These are phyloP conservation scores for Trichopoda pennipes DNA, from an alignment of 2,888 invertebrate genomes.

Conservation along the genomic window DNA sequence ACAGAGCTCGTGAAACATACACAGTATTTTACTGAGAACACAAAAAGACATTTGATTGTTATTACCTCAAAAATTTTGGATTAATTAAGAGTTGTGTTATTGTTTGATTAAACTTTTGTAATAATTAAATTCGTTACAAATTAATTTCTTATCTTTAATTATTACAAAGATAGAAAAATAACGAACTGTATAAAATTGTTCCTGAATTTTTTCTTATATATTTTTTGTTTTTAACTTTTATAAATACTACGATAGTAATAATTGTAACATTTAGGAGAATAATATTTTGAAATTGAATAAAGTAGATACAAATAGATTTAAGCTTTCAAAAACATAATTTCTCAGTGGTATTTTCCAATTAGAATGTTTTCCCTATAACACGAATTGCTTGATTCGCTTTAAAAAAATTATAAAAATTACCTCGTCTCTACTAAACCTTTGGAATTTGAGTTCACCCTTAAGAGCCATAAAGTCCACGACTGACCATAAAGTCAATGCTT, in stretches of 20 bases:
- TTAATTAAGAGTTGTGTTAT: background rate
- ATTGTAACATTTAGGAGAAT: conserved; percentile 30
- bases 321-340: conserved; percentile 15
- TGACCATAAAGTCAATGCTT: too few species aligned
- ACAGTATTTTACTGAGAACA: background rate
- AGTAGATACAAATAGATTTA: conserved; percentile 37
- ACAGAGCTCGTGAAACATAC: conserved; percentile 8
- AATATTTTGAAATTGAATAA: conserved; percentile 36
- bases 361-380: too few species aligned
- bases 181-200: background rate
- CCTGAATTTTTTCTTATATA: background rate
- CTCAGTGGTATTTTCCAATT: too few species aligned
- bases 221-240: conserved; percentile 16
- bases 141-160: too few species aligned
- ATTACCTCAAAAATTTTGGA: background rate
- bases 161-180: too few species aligned
- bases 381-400: too few species aligned
- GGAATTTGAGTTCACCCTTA: too few species aligned
- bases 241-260: conserved; percentile 17
- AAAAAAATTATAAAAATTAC: too few species aligned
- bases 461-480: too few species aligned
- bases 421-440: too few species aligned
- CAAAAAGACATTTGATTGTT: background rate
- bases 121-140: too few species aligned
- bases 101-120: background rate